Percentiles rank a stretch among this genome's conserved stretches.
Evolutionary conservation across 2,113 vertebrate species (phyloP).

Genomic region (Neotragus pygmaeus): DNA sequence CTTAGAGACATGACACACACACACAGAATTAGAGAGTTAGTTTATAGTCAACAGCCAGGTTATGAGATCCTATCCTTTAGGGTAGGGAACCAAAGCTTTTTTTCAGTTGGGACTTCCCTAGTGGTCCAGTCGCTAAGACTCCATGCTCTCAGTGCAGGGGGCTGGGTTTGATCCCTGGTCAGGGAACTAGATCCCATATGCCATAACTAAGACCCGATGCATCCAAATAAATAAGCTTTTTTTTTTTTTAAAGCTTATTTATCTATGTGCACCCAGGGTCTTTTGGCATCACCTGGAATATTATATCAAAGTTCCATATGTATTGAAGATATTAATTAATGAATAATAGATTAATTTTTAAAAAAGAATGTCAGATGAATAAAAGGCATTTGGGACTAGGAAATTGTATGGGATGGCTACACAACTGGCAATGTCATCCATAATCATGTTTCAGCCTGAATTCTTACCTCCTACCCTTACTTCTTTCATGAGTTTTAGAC

Average conservation of each 20-base stretch:
- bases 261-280: not conserved
- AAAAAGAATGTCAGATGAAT: not conserved
- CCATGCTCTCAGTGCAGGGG: not conserved
- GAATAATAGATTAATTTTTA: not conserved
- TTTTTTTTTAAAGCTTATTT: not conserved
- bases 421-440: not conserved
- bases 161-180: not conserved
- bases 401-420: not conserved
- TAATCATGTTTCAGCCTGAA: not conserved
- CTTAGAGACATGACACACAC: not conserved
- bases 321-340: not conserved
- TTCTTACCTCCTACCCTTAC: not conserved
- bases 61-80: slow-evolving; percentile 9
- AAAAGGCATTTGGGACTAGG: not conserved
- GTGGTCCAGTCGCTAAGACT: not conserved
- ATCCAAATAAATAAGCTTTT: not conserved
- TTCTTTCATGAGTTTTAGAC: not conserved
- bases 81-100: not conserved
- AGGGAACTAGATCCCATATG: not conserved
- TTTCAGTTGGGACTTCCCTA: not conserved
- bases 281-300: not conserved
- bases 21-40: not conserved
- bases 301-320: not conserved
- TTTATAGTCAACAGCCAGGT: not conserved
- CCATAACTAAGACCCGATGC: not conserved